Evolutionary conservation across 2,888 invertebrate genomes (phyloP).

Genomic region (Dorcus hopei): DNA sequence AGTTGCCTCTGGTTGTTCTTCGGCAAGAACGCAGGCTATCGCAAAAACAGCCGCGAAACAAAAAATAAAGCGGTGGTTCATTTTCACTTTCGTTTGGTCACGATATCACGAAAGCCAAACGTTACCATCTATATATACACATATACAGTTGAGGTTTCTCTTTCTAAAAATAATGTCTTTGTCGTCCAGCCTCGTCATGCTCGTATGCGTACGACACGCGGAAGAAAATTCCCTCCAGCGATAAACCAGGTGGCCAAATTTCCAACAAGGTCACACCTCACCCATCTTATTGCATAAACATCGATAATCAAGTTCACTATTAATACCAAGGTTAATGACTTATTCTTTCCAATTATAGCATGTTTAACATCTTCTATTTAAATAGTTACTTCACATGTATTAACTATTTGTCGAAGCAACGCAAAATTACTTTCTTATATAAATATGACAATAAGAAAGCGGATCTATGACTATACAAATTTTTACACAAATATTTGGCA

Average conservation of each 20-base stretch:
- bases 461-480: too few species aligned
- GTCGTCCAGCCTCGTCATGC: neutral
- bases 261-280: neutral
- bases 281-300: neutral
- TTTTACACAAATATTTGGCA: too few species aligned
- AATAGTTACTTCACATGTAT: too few species aligned
- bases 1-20: neutral
- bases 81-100: conserved; percentile 1
- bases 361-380: too few species aligned
- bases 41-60: conserved; percentile 5
- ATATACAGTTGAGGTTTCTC: neutral
- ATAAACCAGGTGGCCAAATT: conserved; percentile 2
- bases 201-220: neutral
- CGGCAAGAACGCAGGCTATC: neutral
- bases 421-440: too few species aligned
- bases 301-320: conserved; percentile 6
- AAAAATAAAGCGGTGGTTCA: conserved; percentile 3
- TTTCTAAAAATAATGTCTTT: conserved; percentile 4
- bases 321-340: conserved; percentile 5
- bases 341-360: neutral
- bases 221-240: neutral
- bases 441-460: too few species aligned
- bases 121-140: conserved; percentile 6
- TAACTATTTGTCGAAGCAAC: too few species aligned
- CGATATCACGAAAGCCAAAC: neutral